phyloP scores from a whole-genome alignment of 2,797 vertebrate species.

The Somateria mollissima region DNA sequence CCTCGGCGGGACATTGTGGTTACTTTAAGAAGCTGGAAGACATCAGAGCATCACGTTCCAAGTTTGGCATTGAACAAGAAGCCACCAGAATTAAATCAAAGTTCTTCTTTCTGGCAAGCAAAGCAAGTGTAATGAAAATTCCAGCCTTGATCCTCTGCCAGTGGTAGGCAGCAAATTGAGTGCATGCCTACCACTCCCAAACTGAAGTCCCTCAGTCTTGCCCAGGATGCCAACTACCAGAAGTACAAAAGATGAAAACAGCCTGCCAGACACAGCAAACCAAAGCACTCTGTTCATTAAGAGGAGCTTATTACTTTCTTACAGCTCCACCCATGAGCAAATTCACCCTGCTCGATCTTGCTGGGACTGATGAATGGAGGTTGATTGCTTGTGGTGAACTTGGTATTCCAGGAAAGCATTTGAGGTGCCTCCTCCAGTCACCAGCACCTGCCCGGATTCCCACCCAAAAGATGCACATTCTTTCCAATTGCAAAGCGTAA shows the following conservation, averaged over 20 bases:
- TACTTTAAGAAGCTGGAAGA: constrained; percentile 65
- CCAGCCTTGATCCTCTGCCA: constrained; percentile 62
- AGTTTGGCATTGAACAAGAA: constrained; percentile 64
- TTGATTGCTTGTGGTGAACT: not conserved
- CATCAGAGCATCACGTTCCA: constrained; percentile 56
- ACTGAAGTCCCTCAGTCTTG: constrained; percentile 15
- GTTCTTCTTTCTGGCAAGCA: constrained; percentile 60
- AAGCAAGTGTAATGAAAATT: constrained; percentile 63
- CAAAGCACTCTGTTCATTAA: constrained; percentile 26
- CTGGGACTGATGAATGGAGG: not conserved
- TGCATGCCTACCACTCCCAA: constrained; percentile 57
- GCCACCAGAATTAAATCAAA: constrained; percentile 69
- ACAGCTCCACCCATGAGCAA: constrained; percentile 32
- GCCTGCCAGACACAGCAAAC: constrained; percentile 45
- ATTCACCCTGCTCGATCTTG: not conserved
- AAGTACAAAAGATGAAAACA: constrained; percentile 48
- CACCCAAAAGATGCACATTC: not conserved
- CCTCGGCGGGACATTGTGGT: constrained; percentile 39
- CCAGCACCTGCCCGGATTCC: not conserved
- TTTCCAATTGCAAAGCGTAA: not conserved
- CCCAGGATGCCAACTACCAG: constrained; percentile 2
- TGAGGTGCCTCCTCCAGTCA: not conserved
- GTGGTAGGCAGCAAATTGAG: constrained; percentile 47
- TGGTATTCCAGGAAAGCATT: constrained; percentile 8
- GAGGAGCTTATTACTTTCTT: constrained; percentile 25